These are phyloP conservation scores for Machimus atricapillus DNA, from an alignment of 2,888 invertebrate species.

Conservation along the genomic window DNA sequence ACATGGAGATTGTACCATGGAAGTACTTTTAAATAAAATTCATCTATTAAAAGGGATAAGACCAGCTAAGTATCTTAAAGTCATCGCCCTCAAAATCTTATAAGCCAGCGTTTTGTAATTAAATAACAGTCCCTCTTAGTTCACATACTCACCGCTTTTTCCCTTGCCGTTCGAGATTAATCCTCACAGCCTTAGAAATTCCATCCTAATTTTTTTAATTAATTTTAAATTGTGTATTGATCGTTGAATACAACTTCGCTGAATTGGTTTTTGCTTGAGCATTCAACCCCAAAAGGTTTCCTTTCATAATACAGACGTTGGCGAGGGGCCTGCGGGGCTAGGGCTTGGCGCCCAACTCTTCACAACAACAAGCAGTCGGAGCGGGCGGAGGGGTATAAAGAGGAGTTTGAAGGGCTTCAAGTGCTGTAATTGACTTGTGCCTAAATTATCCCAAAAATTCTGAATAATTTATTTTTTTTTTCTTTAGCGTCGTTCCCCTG, in stretches of 20 bases:
- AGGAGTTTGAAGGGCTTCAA: slow-evolving; percentile 27
- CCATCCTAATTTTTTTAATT: slow-evolving; percentile 15
- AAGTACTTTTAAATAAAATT: not conserved
- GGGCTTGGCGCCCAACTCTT: not conserved
- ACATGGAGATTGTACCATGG: not conserved
- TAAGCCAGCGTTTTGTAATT: not conserved
- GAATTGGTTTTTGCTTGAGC: slow-evolving; percentile 14
- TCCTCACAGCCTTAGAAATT: not conserved
- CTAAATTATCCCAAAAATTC: slow-evolving; percentile 32
- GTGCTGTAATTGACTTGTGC: slow-evolving; percentile 24
- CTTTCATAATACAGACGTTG: not conserved
- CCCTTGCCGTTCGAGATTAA: not conserved
- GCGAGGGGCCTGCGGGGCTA: not conserved
- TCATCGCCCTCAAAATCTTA: not conserved
- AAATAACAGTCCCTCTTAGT: not conserved
- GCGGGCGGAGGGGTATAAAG: not conserved
- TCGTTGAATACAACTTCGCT: not conserved
- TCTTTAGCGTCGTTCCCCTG: not conserved
- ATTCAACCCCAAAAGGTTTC: slow-evolving; percentile 28
- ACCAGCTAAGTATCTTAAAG: not conserved
- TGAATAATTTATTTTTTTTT: slow-evolving; percentile 29
- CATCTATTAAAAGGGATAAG: not conserved
- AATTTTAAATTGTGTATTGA: slow-evolving; percentile 7
- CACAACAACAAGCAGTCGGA: not conserved
- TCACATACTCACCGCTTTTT: not conserved